These are phyloP conservation scores for Pegoplata infirma DNA, from an alignment of 2,888 invertebrate genomes.

Conservation along the genomic window DNA sequence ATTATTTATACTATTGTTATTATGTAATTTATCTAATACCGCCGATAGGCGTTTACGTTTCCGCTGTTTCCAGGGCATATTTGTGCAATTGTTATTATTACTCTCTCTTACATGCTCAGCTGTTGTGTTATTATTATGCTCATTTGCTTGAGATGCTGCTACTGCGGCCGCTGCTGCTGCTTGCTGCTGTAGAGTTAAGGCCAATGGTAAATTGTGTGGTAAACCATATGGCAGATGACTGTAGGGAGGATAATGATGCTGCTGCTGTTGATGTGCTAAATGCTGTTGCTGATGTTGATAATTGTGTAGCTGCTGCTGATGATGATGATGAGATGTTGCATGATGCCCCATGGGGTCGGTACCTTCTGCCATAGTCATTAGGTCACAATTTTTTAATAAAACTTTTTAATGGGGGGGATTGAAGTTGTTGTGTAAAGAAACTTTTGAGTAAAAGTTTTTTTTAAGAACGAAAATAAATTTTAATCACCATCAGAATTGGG, in stretches of 20 bases:
- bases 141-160: constrained; percentile 74
- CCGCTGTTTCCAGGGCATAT: constrained; percentile 83
- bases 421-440: background rate
- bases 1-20: constrained; percentile 68
- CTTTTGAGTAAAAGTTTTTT: background rate
- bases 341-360: constrained; percentile 81
- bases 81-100: constrained; percentile 78
- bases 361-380: constrained; percentile 88
- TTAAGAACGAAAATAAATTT: background rate
- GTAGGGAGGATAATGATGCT: constrained; percentile 68
- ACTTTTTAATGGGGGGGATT: background rate
- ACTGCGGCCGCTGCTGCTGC: constrained; percentile 71
- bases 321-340: constrained; percentile 75
- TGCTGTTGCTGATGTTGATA: constrained; percentile 64
- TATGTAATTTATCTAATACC: constrained; percentile 86
- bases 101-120: constrained; percentile 34
- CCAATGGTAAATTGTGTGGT: constrained; percentile 72
- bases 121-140: constrained; percentile 58
- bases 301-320: constrained; percentile 71
- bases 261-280: constrained; percentile 67
- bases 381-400: constrained; percentile 76
- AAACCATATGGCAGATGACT: constrained; percentile 69
- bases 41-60: constrained; percentile 89
- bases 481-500: constrained; percentile 23
- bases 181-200: constrained; percentile 73